Base-by-base conservation (phyloP, 2,888 invertebrate genomes). In the Hemistola chrysoprasaria region DNA sequence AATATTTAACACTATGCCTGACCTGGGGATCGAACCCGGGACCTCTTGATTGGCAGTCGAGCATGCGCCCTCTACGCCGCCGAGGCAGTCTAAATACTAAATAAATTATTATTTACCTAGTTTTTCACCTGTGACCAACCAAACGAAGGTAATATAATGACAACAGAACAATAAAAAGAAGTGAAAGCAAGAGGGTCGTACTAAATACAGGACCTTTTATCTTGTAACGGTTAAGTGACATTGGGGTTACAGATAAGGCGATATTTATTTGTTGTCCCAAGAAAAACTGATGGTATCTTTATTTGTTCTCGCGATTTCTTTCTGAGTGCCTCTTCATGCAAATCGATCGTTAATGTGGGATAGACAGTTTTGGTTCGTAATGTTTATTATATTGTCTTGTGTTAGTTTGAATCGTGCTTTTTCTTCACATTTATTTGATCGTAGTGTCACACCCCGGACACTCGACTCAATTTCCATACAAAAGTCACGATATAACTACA, bases 181-280 rank as follows among this genome's bases (percentile, higher is more conserved):
- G 50, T 50, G 53, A 56, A 62, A 66, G 63, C 53, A 61, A 62
- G 62, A 52, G 30, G 42, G 36, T 31, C 49, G 50, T 57, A 54
- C 51, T 57, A 58, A 56, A 46, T 57, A 59, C 55, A 53, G 54
- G 47, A 33, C 48, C 43, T 50, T 58, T 55, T 68, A 66, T 71
- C 71, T 61, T 43, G 48, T 53, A 61, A 60, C 61, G 52, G 56
- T 60, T 63, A 62, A 56, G 65, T 61, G 67, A 62, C 68, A 28
- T 43, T 50, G 40, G 75, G 60, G 76, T 75, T 54, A 71, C 45
- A 72, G 81, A 83, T 83, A 83, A 77, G 68, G 55, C 47, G 57
- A 64, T 76, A 78, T 82, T 79, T 80, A 80, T 81, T 82, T 78
- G 73, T 72, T 59, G 65, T 73, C 56, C 54, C 24, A 65, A 60